Evolutionary conservation across 2,797 vertebrate genomes (phyloP).

Genomic region (Galagoides demidoff): DNA sequence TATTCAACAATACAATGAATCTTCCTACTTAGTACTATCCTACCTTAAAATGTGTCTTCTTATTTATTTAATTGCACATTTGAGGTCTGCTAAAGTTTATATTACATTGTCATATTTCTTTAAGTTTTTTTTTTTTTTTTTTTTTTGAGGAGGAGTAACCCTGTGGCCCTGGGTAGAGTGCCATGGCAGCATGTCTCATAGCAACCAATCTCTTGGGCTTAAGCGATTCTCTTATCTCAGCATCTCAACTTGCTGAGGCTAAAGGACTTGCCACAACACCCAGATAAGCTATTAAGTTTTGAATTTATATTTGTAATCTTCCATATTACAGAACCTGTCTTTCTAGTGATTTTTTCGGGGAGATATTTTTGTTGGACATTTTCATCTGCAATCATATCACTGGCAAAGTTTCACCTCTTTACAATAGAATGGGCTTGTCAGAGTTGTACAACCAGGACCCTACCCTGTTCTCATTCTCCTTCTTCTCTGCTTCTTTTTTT

Average conservation of each 20-base stretch:
- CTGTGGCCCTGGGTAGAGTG: too few species aligned
- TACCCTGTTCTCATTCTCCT: too few species aligned
- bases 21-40: neutral
- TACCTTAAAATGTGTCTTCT: neutral
- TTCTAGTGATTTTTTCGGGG: neutral
- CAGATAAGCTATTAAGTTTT: neutral
- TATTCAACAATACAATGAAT: neutral
- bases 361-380: neutral
- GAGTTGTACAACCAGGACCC: neutral
- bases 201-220: too few species aligned
- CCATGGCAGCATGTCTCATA: too few species aligned
- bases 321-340: neutral
- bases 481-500: neutral
- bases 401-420: neutral
- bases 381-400: neutral
- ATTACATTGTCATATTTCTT: neutral
- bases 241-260: too few species aligned
- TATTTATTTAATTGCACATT: neutral
- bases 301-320: slow-evolving; percentile 1
- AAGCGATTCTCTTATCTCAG: too few species aligned
- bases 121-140: neutral
- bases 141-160: too few species aligned
- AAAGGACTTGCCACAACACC: too few species aligned
- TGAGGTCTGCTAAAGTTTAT: neutral
- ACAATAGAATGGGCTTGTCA: neutral